Evolutionary conservation across 2,797 vertebrate genomes (phyloP).

Genomic region (Melanotaenia parkinsoni): DNA sequence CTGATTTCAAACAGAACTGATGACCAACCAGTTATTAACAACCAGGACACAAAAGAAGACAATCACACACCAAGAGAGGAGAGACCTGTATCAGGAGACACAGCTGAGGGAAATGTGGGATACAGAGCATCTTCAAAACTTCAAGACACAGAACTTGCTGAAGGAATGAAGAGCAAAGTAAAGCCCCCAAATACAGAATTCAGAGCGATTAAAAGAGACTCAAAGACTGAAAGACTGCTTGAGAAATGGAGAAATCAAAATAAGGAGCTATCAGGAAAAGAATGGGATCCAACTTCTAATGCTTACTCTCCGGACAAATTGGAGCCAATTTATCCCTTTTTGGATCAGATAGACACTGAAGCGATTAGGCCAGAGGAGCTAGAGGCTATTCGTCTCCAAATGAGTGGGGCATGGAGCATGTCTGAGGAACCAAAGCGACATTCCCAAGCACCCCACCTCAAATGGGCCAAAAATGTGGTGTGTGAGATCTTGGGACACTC

Average conservation of each 20-base stretch:
- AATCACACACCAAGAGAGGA: neutral
- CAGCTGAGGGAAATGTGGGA: slow-evolving; percentile 6
- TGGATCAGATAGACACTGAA: slow-evolving; percentile 38
- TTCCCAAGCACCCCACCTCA: slow-evolving; percentile 82
- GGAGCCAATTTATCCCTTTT: slow-evolving; percentile 49
- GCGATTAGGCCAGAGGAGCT: slow-evolving; percentile 67
- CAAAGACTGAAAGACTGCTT: slow-evolving; percentile 73
- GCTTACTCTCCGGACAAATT: slow-evolving; percentile 19
- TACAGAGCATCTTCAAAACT: slow-evolving; percentile 9
- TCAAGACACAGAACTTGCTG: slow-evolving; percentile 13
- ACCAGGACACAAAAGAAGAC: slow-evolving; percentile 25
- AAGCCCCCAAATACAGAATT: slow-evolving; percentile 42
- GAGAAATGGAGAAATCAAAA: slow-evolving; percentile 68
- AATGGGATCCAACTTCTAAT: neutral
- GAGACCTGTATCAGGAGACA: neutral
- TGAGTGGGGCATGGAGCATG: slow-evolving; percentile 68
- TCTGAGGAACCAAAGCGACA: slow-evolving; percentile 69
- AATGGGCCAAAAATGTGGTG: slow-evolving; percentile 81
- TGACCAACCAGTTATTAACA: slow-evolving; percentile 15
- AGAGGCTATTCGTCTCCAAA: slow-evolving; percentile 62
- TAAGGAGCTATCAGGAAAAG: slow-evolving; percentile 8
- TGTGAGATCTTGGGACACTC: slow-evolving; percentile 78
- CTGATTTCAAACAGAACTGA: slow-evolving; percentile 14
- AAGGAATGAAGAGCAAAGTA: slow-evolving; percentile 17
- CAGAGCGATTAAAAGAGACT: slow-evolving; percentile 56